Percentiles rank a stretch among this genome's conserved stretches.
Evolutionary conservation across 1,140 invertebrate genomes (phyloP).

Genomic region (Sitophilus oryzae): DNA sequence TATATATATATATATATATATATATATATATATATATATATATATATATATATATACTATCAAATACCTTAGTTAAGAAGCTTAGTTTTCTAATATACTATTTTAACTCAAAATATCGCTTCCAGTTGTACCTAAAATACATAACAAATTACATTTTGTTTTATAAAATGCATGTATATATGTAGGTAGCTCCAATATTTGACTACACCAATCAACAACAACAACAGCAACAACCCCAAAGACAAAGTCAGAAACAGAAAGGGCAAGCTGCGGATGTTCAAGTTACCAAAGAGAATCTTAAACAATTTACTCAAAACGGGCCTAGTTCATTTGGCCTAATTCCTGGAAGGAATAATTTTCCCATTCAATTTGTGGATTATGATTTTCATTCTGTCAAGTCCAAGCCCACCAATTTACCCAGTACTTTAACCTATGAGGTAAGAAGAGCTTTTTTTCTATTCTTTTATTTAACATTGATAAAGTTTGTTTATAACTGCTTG

Average conservation of each 20-base stretch:
- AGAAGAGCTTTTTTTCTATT: conserved; percentile 30
- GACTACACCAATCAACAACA: conserved; percentile 4
- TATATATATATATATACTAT: too few relatives aligned
- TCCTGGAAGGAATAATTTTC: conserved; percentile 14
- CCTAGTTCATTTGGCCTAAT: conserved; percentile 14
- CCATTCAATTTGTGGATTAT: conserved; percentile 27
- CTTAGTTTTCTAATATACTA: too few relatives aligned
- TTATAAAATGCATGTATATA: too few relatives aligned
- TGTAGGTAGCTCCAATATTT: conserved; percentile 25
- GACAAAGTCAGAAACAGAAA: conserved; percentile 11
- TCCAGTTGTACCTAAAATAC: too few relatives aligned
- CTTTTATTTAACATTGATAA: too few relatives aligned
- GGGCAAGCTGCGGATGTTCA: conserved; percentile 33
- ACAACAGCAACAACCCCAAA: conserved; percentile 1
- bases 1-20: too few relatives aligned
- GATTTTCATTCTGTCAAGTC: conserved; percentile 18
- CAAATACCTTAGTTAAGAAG: too few relatives aligned
- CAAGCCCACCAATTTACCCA: conserved; percentile 24
- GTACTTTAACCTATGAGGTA: conserved; percentile 39
- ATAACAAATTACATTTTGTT: too few relatives aligned
- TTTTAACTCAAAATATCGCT: too few relatives aligned
- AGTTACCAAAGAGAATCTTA: conserved; percentile 41
- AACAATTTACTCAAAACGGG: conserved; percentile 33
- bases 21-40: too few relatives aligned
- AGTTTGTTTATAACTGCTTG: too few relatives aligned